These are phyloP conservation scores for Drosophila leontia DNA, from an alignment of 1,140 invertebrate genomes.

Conservation along the genomic window DNA sequence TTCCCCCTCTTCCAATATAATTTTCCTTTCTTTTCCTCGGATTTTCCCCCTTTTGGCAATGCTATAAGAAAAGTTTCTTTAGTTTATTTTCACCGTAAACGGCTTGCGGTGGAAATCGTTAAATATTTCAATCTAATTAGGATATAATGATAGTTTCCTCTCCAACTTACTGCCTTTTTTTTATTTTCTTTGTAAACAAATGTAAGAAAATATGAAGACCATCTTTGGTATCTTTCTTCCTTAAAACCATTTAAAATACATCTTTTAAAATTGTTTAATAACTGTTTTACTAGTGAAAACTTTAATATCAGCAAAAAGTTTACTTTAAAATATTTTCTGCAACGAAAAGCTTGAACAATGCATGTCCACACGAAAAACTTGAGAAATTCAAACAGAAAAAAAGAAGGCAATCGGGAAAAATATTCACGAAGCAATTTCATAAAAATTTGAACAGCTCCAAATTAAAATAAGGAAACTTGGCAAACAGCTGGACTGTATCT, in stretches of 20 bases:
- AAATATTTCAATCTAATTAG: constrained; percentile 79
- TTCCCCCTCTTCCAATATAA: constrained; percentile 16
- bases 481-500: constrained; percentile 51
- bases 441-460: constrained; percentile 50
- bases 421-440: constrained; percentile 41
- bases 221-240: too few species aligned
- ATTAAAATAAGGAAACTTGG: constrained; percentile 69
- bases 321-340: not conserved
- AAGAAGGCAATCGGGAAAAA: constrained; percentile 24
- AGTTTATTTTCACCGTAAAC: constrained; percentile 39
- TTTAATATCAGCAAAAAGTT: not conserved
- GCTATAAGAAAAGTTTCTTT: constrained; percentile 68
- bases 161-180: not conserved
- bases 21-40: constrained; percentile 32
- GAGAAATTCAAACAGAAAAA: not conserved
- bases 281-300: not conserved
- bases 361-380: constrained; percentile 9
- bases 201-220: not conserved
- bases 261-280: not conserved
- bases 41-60: constrained; percentile 41
- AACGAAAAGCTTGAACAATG: constrained; percentile 8
- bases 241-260: not conserved
- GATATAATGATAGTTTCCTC: constrained; percentile 72
- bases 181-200: too few species aligned
- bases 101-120: constrained; percentile 71